phyloP scores from a whole-genome alignment of 2,113 vertebrate genomes.

The Channa argus region DNA sequence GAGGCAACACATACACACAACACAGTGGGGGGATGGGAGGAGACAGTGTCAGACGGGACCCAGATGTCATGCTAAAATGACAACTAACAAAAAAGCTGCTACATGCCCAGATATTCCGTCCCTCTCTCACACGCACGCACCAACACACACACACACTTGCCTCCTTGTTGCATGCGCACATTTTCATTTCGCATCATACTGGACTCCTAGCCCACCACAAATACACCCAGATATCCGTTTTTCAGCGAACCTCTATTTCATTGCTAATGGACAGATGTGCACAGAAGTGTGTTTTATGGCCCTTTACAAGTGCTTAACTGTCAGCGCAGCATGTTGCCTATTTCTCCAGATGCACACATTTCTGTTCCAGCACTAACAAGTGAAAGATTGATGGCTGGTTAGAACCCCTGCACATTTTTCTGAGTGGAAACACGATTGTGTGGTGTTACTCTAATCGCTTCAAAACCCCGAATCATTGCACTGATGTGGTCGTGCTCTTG shows the following conservation, averaged over 20 bases:
- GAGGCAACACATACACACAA: not conserved
- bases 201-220: conserved; percentile 4
- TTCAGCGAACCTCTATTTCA: conserved; percentile 34
- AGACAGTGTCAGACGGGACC: conserved; percentile 21
- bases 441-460: conserved; percentile 15
- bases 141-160: too few relatives aligned
- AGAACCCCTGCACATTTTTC: conserved; percentile 16
- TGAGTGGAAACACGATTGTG: conserved; percentile 28
- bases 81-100: not conserved
- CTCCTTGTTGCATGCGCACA: too few relatives aligned
- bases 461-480: conserved; percentile 32
- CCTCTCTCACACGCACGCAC: not conserved
- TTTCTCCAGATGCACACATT: conserved; percentile 43
- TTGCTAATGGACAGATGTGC: conserved; percentile 38
- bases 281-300: conserved; percentile 33
- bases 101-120: not conserved
- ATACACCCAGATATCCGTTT: conserved; percentile 17
- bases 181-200: conserved; percentile 3
- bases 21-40: not conserved
- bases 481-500: conserved; percentile 4
- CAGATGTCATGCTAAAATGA: conserved; percentile 17
- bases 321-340: conserved; percentile 28
- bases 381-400: conserved; percentile 45
- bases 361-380: conserved; percentile 46
- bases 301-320: conserved; percentile 26